Base-by-base conservation (phyloP, 2,113 vertebrate genomes). In the Oncorhynchus kisutch region DNA sequence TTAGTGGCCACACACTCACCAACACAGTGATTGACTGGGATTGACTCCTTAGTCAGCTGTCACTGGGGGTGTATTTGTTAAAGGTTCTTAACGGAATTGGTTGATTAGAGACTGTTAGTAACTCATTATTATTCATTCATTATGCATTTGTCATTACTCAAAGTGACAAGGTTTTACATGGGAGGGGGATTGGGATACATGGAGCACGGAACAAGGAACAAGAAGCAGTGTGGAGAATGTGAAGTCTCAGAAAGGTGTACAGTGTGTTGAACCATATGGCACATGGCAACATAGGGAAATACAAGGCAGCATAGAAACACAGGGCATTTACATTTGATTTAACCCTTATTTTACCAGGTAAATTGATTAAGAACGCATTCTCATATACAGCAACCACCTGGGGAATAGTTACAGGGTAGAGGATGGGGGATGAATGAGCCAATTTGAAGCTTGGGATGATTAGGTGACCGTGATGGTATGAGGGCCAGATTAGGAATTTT, bases 1-100 rank as follows among this genome's bases (percentile, higher is more conserved):
- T 88, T 85, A 83, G 76, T 78, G 72, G 71, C 31, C 27, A 67
- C 79, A 66, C 75, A 79, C 81, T 76, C 74, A 79, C 68, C 70
- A 76, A 77, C 80, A 76, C 78, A 62, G 74, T 77, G 74, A 88
- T 74, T 81, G 75, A 78, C 76, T 54, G 70, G 75, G 71, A 59
- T 80, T 80, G 78, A 84, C 73, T 78, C 76, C 3, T 76, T 78
- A 22, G 45, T 22, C 31, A 31, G 74, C 84, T 75, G 73, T 70
- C 74, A 70, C n/a, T 65, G 72, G 31, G 34, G 64, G 59, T 70
- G 54, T 54, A 57, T 48, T 22, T 45, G 9, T 24, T 2, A 45
- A 45, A 12, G 34, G 5, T 27, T 3, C 24, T 29, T 11, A 3
- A 49, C 1, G 20, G 13, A 60, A 60, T 73, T 51, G n/a, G 24